Base-by-base conservation (phyloP, 2,113 vertebrate genomes). In the Tyrannus savana region DNA sequence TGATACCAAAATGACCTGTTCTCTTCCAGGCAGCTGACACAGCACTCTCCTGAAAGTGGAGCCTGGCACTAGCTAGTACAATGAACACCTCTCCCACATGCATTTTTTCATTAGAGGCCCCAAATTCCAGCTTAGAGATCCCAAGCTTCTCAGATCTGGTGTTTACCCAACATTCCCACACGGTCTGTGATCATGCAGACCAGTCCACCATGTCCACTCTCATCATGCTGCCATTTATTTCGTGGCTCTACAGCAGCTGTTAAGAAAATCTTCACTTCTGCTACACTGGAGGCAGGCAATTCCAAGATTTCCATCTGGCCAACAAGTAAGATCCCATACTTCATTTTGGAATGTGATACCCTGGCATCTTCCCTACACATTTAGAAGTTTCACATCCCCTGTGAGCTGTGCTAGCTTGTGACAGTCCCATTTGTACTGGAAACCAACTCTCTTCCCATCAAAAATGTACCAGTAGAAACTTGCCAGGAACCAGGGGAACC, bases 1-100 rank as follows among this genome's bases (percentile, higher is more conserved):
- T 25, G 95, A 87, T 67, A 91, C 84, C 31, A 1, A 95, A 73
- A 95, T 50, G 84, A 93, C 94, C 91, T 89, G 89, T 39, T 95
- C 93, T 75, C 89, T 84, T 87, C 69, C 74, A 91, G 82, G 87
- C 64, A 95, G 94, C 93, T 95, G 84, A 96, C 91, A 92, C 62
- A 91, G 87, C 91, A 89, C 77, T 69, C 87, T 73, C 81, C 94
- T 94, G 93, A 85, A 87, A 95, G 60, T 37, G 0, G 80, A 95
- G 95, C 77, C 87, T 89, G 75, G 85, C 94, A 88, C 78, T 27
- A 56, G 53, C 82, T 66, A 79, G 49, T 93, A 96, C 94, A 95
- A 95, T 84, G 84, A 94, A 64, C 71, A 88, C 87, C 90, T 90
- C 82, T 91, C 92, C 92, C 82, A 85, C 82, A 3, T 53, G 67